These are phyloP conservation scores for Campopleginae sp. DNA, from an alignment of 2,888 invertebrate species.

Conservation along the genomic window DNA sequence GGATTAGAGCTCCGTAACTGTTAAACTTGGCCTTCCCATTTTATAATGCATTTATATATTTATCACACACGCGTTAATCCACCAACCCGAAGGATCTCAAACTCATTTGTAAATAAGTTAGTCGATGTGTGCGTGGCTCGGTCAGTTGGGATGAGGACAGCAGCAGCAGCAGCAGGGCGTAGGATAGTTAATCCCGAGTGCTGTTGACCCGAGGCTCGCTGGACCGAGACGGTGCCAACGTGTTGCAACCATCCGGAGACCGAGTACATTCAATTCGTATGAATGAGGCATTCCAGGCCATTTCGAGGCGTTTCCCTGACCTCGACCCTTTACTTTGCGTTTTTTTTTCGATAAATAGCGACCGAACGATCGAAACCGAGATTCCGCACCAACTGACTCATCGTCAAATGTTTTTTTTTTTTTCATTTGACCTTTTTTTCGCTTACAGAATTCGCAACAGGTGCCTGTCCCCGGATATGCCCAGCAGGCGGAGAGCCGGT, in stretches of 20 bases:
- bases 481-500: constrained; percentile 92
- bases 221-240: constrained; percentile 79
- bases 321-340: not conserved
- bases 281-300: constrained; percentile 13
- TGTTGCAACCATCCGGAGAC: constrained; percentile 56
- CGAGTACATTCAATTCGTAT: constrained; percentile 13
- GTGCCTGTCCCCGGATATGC: constrained; percentile 90
- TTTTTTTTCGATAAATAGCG: no score
- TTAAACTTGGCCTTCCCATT: constrained; percentile 53
- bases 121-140: constrained; percentile 1
- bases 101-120: constrained; percentile 7
- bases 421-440: no score
- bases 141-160: constrained; percentile 30
- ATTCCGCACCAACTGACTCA: not conserved
- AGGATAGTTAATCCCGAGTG: constrained; percentile 76
- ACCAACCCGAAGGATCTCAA: constrained; percentile 10
- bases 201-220: constrained; percentile 81
- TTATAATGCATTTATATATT: constrained; percentile 64
- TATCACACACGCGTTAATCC: constrained; percentile 48
- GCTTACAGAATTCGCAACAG: constrained; percentile 78
- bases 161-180: constrained; percentile 37
- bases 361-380: not conserved
- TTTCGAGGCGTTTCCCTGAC: not conserved
- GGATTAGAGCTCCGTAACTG: constrained; percentile 63
- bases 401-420: not conserved